Base-by-base conservation (phyloP, 1,140 invertebrate species). In the Hylyphantes graminicola region DNA sequence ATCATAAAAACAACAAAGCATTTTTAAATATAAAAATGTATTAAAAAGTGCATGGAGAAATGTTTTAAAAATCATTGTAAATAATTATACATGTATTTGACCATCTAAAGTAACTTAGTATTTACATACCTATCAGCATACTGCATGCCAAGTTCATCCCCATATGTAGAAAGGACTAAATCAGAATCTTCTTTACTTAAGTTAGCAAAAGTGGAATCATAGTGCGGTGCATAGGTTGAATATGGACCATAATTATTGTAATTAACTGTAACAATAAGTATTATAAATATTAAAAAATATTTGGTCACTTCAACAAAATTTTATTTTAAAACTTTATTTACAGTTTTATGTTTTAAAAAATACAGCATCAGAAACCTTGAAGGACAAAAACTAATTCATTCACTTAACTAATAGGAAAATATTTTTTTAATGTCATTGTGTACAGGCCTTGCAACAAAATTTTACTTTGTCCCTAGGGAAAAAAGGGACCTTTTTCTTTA, bases 121-220 rank as follows among this genome's bases (percentile, higher is more conserved):
- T 21, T 19, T 55, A 73, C 57, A 54, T 88, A 92, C 90, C 92
- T 95, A 89, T 96, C 93, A 7, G 95, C 95, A 90, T 97, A 97
- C 85, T 96, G 94, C 2, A 95, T 93, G 50, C 94, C 94, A n/a
- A 93, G 93, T 82, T 96, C 95, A 90, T 96, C 95, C 0, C 96
- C 97, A 88, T 98, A 97, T 0, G 97, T 97, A 85, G 94, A 93
- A 87, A 96, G 93, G 0, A 99, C 93, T 83, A 99, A 89, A 88
- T 98, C 96, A 0, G 95, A 95, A 88, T 99, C 97, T 86, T 97
- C 96, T 89, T 97, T 96, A 12, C 93, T 96, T 21, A 99, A 90
- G 88, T 96, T 98, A 0, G 97, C 93, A 91, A 98, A 98, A 3
- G 96, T 97, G 0, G 96, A 97, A 89, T 99, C 97, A 90, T 97